phyloP scores from a whole-genome alignment of 2,888 invertebrate species.

The Alsophila aescularia region DNA sequence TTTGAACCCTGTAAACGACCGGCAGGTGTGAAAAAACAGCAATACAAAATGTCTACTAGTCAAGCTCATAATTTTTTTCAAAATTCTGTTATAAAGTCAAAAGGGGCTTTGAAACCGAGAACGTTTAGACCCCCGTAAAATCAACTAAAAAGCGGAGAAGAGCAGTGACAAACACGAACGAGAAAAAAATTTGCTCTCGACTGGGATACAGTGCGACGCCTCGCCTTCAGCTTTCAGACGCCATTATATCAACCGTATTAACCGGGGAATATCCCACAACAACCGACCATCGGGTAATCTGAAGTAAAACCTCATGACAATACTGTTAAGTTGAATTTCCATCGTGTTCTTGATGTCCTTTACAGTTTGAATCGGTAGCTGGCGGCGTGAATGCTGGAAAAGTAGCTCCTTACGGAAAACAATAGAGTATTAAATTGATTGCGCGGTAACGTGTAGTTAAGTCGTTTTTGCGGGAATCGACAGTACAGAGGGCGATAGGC shows the following conservation, averaged over 20 bases:
- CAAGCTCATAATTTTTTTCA: conserved; percentile 42
- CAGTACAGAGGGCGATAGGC: conserved; percentile 45
- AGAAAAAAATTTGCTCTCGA: conserved; percentile 59
- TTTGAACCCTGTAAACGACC: conserved; percentile 28
- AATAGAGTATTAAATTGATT: conserved; percentile 59
- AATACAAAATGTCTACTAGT: conserved; percentile 29
- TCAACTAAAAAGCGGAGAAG: conserved; percentile 51
- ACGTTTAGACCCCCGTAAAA: conserved; percentile 52
- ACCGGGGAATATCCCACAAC: conserved; percentile 54
- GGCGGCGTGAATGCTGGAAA: conserved; percentile 37
- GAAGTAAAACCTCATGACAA: conserved; percentile 51
- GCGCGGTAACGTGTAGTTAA: conserved; percentile 45
- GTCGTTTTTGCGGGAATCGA: conserved; percentile 42
- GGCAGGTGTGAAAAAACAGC: conserved; percentile 20
- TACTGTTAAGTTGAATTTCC: conserved; percentile 61
- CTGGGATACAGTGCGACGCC: conserved; percentile 65
- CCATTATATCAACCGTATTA: conserved; percentile 70
- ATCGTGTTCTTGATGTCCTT: conserved; percentile 46
- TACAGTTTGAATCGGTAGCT: conserved; percentile 37
- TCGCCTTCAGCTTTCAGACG: conserved; percentile 69
- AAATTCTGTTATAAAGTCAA: conserved; percentile 53
- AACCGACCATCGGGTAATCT: conserved; percentile 45
- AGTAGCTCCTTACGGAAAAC: conserved; percentile 47
- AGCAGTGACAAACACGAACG: conserved; percentile 55
- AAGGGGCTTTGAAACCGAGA: conserved; percentile 47